Percentiles rank a stretch among this genome's conserved stretches.
These are phyloP conservation scores for Alligator mississippiensis DNA, from an alignment of 2,113 vertebrate species.

Conservation along the genomic window DNA sequence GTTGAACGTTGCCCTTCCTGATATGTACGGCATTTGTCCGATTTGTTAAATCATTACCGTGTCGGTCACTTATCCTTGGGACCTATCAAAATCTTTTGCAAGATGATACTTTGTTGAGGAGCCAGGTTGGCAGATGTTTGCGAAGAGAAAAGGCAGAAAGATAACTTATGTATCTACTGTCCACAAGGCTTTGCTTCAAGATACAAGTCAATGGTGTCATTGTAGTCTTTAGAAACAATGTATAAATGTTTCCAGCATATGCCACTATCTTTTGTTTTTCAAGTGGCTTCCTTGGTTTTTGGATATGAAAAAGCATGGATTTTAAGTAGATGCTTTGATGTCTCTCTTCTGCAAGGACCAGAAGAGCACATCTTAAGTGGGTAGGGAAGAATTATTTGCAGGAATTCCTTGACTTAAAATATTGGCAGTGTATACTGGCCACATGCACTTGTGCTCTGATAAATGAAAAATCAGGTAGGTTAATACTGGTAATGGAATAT, in stretches of 20 bases:
- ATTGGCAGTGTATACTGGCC: background rate
- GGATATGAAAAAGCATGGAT: background rate
- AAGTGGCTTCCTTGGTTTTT: background rate
- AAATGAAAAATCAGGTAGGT: background rate
- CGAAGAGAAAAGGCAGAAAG: background rate
- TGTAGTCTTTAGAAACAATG: background rate
- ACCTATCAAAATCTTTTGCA: background rate
- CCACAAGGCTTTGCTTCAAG: background rate
- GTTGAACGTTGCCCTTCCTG: background rate
- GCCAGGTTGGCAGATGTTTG: background rate
- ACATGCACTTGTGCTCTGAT: background rate
- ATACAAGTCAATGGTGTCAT: background rate
- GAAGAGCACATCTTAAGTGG: background rate
- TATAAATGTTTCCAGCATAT: background rate
- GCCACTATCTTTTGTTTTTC: background rate
- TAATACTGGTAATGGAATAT: slow-evolving; percentile 48
- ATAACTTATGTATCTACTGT: background rate
- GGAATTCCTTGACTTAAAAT: slow-evolving; percentile 43
- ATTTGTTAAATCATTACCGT: background rate
- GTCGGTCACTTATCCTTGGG: background rate
- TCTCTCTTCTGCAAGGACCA: background rate
- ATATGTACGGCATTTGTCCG: background rate
- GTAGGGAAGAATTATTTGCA: background rate
- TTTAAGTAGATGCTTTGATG: background rate
- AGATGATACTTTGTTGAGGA: background rate